Conservation (phyloP, 2,113 vertebrate genomes). For the Psophia crepitans region DNA sequence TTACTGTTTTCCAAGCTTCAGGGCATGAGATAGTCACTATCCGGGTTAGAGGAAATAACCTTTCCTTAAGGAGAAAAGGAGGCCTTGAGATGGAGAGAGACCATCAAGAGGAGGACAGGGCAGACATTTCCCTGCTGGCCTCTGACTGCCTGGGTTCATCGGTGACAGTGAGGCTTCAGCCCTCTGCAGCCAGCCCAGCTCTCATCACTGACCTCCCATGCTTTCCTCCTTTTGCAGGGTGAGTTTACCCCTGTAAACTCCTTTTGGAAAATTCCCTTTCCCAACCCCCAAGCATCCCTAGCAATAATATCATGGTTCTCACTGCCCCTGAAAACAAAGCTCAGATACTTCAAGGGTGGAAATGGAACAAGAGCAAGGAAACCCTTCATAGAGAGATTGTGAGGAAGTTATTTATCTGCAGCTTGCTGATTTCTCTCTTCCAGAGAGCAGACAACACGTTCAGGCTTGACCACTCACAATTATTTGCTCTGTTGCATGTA, state of each 20-base stretch:
- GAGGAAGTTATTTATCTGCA: neutral
- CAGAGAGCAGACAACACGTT: neutral
- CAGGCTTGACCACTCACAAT: neutral
- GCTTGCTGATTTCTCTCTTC: neutral
- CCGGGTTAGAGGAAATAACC: neutral
- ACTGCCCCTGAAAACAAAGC: neutral
- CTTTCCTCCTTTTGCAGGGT: neutral
- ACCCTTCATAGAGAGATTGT: neutral
- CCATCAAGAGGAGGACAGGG: neutral
- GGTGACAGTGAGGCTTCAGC: neutral
- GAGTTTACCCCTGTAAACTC: neutral
- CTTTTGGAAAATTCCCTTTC: neutral
- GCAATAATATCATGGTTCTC: neutral
- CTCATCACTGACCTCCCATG: neutral
- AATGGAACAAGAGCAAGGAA: neutral
- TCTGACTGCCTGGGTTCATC: neutral
- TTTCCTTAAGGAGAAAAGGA: neutral
- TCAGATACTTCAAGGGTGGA: neutral
- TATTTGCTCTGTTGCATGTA: neutral
- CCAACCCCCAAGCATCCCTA: neutral
- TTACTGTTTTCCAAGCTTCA: neutral
- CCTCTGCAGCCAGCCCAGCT: neutral
- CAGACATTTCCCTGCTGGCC: neutral
- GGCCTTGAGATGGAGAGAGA: neutral
- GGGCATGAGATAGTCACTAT: neutral